These are phyloP conservation scores for Loris lydekkerianus DNA, from an alignment of 2,797 vertebrate genomes.

Conservation along the genomic window DNA sequence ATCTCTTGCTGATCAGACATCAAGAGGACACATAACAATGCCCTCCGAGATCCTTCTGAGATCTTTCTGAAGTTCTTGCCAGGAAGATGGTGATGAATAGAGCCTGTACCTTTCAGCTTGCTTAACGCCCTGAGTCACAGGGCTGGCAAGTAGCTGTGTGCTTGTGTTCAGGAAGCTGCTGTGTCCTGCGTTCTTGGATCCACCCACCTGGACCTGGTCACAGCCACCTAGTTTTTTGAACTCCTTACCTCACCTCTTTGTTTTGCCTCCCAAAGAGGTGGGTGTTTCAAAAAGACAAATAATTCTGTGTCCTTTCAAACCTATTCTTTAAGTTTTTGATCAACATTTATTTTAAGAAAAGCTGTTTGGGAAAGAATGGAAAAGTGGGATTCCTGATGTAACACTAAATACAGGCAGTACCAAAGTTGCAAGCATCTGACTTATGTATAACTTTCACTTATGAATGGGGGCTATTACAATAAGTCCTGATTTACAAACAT, in stretches of 20 bases:
- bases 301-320: background rate
- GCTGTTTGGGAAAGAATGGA: background rate
- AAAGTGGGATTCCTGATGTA: background rate
- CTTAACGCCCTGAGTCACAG: too few species aligned
- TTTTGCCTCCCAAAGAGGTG: background rate
- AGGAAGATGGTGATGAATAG: background rate
- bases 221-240: background rate
- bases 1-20: background rate
- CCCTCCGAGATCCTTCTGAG: background rate
- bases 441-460: too few species aligned
- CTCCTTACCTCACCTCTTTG: background rate
- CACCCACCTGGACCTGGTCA: background rate
- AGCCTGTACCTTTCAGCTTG: fast-evolving
- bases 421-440: too few species aligned
- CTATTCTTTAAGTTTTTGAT: background rate
- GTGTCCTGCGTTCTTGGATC: background rate
- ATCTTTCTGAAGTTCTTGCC: background rate
- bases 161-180: background rate
- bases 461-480: too few species aligned
- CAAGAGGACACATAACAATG: background rate
- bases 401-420: background rate
- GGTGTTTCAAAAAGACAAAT: background rate
- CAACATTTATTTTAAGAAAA: constrained; percentile 3
- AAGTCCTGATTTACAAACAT: too few species aligned
- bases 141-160: too few species aligned